Percentiles rank a stretch among this genome's conserved stretches.
Conservation (phyloP, 92 coral and sea anemone genomes). For the Epizoanthus rinbou region DNA sequence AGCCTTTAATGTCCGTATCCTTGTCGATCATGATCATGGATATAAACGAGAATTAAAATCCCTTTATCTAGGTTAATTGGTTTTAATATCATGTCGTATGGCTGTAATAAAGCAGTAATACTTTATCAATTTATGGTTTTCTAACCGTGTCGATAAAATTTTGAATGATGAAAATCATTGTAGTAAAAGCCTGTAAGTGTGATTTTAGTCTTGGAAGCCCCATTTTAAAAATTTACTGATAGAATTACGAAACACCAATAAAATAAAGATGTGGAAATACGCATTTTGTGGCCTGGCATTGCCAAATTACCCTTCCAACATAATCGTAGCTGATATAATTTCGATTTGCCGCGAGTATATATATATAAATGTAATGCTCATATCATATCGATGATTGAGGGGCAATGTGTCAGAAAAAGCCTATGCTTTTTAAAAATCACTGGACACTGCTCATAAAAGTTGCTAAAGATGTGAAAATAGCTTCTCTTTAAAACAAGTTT, state of each 20-base stretch:
- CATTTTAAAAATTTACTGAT: not conserved
- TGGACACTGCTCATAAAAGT: not conserved
- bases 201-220: not conserved
- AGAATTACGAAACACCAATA: not conserved
- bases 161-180: not conserved
- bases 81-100: not conserved
- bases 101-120: no score
- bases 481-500: not conserved
- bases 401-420: not conserved
- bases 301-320: not conserved
- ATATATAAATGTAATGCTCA: not conserved
- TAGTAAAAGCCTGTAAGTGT: not conserved
- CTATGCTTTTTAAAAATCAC: not conserved
- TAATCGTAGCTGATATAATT: no score
- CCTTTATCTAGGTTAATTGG: not conserved
- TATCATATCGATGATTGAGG: not conserved
- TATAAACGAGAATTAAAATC: not conserved
- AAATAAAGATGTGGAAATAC: not conserved
- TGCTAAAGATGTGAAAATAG: constrained; percentile 26
- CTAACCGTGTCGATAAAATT: not conserved
- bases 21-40: not conserved
- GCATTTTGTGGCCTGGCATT: not conserved
- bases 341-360: not conserved
- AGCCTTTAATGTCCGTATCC: not conserved
- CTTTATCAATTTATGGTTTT: no score